A percentile compares a stretch with the other conserved stretches of the same genome.
Conservation (phyloP, 2,888 invertebrate species). For the Polyommatus icarus region DNA sequence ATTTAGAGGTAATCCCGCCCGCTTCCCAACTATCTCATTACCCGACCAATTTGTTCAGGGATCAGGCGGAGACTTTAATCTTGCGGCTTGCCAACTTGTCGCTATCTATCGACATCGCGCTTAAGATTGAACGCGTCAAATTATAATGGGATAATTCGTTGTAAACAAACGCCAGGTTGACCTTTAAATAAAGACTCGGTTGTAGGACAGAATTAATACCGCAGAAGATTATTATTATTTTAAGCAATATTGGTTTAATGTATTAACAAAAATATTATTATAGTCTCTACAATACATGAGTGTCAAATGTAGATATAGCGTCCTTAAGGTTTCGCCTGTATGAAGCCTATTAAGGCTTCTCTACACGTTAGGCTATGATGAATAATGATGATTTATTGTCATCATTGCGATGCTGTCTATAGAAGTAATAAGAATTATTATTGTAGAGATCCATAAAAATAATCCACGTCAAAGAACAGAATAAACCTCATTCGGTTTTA, state of each 20-base stretch:
- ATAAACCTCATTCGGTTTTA: neutral
- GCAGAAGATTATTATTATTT: no score
- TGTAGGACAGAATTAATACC: no score
- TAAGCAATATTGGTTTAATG: no score
- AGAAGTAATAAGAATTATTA: no score
- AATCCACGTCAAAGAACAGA: neutral
- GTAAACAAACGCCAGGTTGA: neutral
- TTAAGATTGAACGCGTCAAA: slow-evolving; percentile 28
- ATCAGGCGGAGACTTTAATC: slow-evolving; percentile 67
- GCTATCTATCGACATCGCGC: slow-evolving; percentile 35
- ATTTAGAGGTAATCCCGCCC: slow-evolving; percentile 63
- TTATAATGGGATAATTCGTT: slow-evolving; percentile 11
- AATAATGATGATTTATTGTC: no score
- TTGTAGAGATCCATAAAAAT: neutral
- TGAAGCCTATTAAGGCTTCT: no score
- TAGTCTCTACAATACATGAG: no score
- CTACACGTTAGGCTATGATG: no score
- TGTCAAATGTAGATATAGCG: no score
- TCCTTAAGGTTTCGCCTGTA: no score
- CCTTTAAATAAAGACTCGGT: neutral
- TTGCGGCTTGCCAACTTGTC: slow-evolving; percentile 55
- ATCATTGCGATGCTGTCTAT: no score
- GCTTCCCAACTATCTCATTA: slow-evolving; percentile 69
- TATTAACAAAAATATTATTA: no score
- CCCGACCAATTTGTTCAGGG: slow-evolving; percentile 70